Conservation (phyloP, 2,888 invertebrate species). For the Hyalella azteca region DNA sequence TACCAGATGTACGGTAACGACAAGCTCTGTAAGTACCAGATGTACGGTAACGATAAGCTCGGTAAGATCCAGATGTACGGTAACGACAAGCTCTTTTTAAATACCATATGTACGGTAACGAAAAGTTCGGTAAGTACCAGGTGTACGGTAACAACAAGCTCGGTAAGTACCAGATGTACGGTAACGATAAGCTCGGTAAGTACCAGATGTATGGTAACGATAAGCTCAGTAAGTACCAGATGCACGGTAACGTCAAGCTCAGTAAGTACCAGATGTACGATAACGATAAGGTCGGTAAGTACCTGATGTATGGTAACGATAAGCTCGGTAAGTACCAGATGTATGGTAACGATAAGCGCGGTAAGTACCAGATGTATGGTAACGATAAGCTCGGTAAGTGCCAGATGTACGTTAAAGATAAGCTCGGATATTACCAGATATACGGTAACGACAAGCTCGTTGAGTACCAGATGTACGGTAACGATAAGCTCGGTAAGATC, state of each 20-base stretch:
- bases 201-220: conserved; percentile 60
- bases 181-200: conserved; percentile 63
- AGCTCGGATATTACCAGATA: too few relatives aligned
- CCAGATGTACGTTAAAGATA: too few relatives aligned
- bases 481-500: too few relatives aligned
- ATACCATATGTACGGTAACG: conserved; percentile 60
- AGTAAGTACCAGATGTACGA: too few relatives aligned
- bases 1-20: conserved; percentile 60
- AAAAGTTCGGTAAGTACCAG: conserved; percentile 64
- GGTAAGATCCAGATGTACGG: conserved; percentile 63
- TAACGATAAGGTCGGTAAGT: too few relatives aligned
- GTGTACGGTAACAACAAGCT: conserved; percentile 32
- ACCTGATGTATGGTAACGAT: too few relatives aligned
- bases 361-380: too few relatives aligned
- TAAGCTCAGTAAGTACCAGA: conserved; percentile 33
- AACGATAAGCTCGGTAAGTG: too few relatives aligned
- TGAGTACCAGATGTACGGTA: too few relatives aligned
- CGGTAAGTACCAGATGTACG: conserved; percentile 64
- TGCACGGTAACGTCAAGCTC: not conserved
- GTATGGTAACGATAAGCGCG: too few relatives aligned
- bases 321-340: too few relatives aligned
- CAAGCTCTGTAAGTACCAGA: conserved; percentile 63
- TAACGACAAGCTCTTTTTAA: not conserved
- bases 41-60: not conserved
- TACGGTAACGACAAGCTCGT: too few relatives aligned